A percentile compares a stretch with the other conserved stretches of the same genome.
Conservation (phyloP, 2,888 invertebrate species). For the Agrilus biguttatus region DNA sequence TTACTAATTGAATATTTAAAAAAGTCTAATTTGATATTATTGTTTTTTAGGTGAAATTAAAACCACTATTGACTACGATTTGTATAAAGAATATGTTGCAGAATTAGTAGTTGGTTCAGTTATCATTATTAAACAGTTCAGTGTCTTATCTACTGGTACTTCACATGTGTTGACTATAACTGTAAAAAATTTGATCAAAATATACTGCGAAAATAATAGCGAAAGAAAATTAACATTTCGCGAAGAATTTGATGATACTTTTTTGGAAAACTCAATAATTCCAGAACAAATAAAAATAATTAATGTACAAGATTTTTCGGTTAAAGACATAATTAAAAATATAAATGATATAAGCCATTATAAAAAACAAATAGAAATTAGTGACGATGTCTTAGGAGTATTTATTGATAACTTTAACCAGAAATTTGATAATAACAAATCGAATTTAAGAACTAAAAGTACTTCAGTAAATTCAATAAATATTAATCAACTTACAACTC, state of each 20-base stretch:
- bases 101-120: conserved; percentile 19
- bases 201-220: conserved; percentile 15
- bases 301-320: conserved; percentile 4
- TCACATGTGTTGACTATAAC: conserved; percentile 21
- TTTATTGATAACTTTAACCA: too few species aligned
- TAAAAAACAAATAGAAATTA: too few species aligned
- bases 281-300: not conserved
- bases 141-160: conserved; percentile 18
- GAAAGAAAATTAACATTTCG: not conserved
- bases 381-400: too few species aligned
- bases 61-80: conserved; percentile 19
- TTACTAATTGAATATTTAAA: not conserved
- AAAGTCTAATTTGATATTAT: not conserved
- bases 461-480: too few species aligned
- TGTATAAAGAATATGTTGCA: conserved; percentile 18
- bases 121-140: conserved; percentile 19
- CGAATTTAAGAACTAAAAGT: too few species aligned
- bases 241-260: not conserved
- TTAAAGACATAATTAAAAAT: conserved; percentile 4
- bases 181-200: conserved; percentile 19
- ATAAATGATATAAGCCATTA: conserved; percentile 2
- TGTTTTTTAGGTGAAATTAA: conserved; percentile 20
- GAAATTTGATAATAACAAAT: too few species aligned
- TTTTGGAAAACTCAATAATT: not conserved
- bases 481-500: too few species aligned